Conservation (phyloP, 2,888 invertebrate species). For the Eupithecia vulgata region DNA sequence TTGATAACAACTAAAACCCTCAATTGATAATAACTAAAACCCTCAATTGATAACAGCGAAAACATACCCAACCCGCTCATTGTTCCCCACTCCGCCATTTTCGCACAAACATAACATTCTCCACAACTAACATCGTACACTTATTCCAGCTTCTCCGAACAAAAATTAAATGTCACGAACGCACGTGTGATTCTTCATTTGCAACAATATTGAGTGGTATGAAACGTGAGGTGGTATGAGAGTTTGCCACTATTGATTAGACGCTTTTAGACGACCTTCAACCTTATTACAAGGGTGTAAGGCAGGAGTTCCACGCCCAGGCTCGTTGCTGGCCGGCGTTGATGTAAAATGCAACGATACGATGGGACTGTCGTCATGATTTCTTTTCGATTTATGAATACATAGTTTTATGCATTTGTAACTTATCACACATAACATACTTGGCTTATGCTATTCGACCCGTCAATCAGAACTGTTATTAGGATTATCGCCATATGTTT, state of each 20-base stretch:
- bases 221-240: conserved; percentile 33
- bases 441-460: background rate
- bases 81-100: conserved; percentile 21
- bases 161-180: conserved; percentile 33
- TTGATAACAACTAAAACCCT: conserved; percentile 15
- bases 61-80: conserved; percentile 30
- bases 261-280: conserved; percentile 35
- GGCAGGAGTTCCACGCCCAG: conserved; percentile 12
- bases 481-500: background rate
- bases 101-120: conserved; percentile 5
- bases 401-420: conserved; percentile 20
- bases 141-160: conserved; percentile 2
- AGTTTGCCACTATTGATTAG: conserved; percentile 32
- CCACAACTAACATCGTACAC: conserved; percentile 10
- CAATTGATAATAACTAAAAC: too few species aligned
- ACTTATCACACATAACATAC: background rate
- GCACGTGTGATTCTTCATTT: conserved; percentile 34
- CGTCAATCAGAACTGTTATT: background rate
- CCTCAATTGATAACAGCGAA: conserved; percentile 3
- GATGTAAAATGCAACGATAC: conserved; percentile 35
- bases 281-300: conserved; percentile 26
- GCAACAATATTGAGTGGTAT: conserved; percentile 35
- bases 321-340: conserved; percentile 19
- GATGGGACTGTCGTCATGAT: conserved; percentile 16
- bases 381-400: conserved; percentile 25